A percentile compares a stretch with the other conserved stretches of the same genome.
Conservation (phyloP, 2,797 vertebrate species). For the Gobionotothen gibberifrons region DNA sequence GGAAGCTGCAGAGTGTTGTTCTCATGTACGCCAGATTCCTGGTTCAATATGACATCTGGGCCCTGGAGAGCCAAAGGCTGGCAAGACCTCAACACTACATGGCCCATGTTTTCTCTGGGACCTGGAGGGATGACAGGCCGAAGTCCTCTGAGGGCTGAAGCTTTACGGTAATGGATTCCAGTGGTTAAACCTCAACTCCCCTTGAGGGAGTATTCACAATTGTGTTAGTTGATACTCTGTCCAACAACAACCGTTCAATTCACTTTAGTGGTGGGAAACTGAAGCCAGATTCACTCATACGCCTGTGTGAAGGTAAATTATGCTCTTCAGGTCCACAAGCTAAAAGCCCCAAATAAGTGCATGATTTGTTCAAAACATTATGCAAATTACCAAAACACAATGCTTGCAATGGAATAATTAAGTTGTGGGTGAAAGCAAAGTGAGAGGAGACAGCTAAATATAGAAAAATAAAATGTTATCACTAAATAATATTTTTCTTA, state of each 20-base stretch:
- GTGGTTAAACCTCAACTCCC: slow-evolving; percentile 36
- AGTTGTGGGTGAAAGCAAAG: slow-evolving; percentile 21
- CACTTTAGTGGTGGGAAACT: slow-evolving; percentile 22
- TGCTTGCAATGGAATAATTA: slow-evolving; percentile 7
- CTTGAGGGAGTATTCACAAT: slow-evolving; percentile 28
- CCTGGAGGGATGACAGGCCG: slow-evolving; percentile 19
- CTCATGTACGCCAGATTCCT: slow-evolving; percentile 36
- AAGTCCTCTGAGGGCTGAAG: slow-evolving; percentile 36
- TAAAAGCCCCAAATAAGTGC: slow-evolving; percentile 63
- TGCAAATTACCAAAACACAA: slow-evolving; percentile 45
- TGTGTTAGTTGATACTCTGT: slow-evolving; percentile 14
- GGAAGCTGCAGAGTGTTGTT: slow-evolving; percentile 13
- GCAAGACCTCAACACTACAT: slow-evolving; percentile 36
- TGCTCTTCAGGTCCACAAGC: slow-evolving; percentile 50
- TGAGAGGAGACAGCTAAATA: slow-evolving; percentile 1
- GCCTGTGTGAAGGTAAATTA: slow-evolving; percentile 53
- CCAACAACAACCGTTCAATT: slow-evolving; percentile 41
- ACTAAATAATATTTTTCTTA: slow-evolving; percentile 4
- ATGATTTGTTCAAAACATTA: slow-evolving; percentile 34
- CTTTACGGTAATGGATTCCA: slow-evolving; percentile 51
- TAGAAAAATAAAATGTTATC: background rate
- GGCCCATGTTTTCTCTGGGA: slow-evolving; percentile 33
- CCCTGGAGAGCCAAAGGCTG: slow-evolving; percentile 29
- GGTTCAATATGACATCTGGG: slow-evolving; percentile 39
- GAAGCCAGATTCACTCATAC: slow-evolving; percentile 46